Conservation (phyloP, 2,797 vertebrate genomes). For the Myripristis murdjan region DNA sequence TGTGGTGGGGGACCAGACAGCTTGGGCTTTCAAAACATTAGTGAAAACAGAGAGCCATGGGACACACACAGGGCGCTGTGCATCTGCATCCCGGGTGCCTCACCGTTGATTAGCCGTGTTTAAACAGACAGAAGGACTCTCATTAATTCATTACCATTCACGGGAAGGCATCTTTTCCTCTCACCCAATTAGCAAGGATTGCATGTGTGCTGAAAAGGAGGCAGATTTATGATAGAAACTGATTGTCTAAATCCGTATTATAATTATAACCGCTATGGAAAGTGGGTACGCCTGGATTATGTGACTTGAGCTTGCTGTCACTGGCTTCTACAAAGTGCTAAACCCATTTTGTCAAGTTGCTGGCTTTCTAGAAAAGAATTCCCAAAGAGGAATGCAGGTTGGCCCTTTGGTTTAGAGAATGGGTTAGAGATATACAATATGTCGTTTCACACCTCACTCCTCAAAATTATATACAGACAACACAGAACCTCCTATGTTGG, state of each 20-base stretch:
- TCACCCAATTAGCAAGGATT: conserved; percentile 79
- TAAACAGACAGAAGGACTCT: conserved; percentile 78
- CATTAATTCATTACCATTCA: conserved; percentile 89
- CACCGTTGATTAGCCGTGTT: conserved; percentile 81
- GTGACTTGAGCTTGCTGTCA: too few relatives aligned
- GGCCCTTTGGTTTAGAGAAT: neutral
- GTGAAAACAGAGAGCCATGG: conserved; percentile 73
- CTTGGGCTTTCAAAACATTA: conserved; percentile 77
- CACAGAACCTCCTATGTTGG: neutral
- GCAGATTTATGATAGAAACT: conserved; percentile 28
- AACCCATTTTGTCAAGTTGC: neutral
- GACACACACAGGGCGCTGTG: conserved; percentile 54
- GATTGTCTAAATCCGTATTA: conserved; percentile 2
- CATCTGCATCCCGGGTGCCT: conserved; percentile 71
- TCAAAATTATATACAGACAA: conserved; percentile 2
- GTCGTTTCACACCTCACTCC: neutral
- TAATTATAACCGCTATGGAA: conserved; percentile 13
- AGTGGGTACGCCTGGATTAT: neutral
- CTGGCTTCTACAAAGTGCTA: neutral
- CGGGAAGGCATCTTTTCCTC: conserved; percentile 82
- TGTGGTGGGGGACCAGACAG: conserved; percentile 67
- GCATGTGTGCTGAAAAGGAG: conserved; percentile 15
- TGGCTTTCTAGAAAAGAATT: neutral
- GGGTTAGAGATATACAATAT: neutral
- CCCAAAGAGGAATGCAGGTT: neutral